Evolutionary conservation across 2,113 vertebrate species (phyloP), one percentile per base, ranked within the genome.

Genomic region (Diphyllodes magnificus): DNA sequence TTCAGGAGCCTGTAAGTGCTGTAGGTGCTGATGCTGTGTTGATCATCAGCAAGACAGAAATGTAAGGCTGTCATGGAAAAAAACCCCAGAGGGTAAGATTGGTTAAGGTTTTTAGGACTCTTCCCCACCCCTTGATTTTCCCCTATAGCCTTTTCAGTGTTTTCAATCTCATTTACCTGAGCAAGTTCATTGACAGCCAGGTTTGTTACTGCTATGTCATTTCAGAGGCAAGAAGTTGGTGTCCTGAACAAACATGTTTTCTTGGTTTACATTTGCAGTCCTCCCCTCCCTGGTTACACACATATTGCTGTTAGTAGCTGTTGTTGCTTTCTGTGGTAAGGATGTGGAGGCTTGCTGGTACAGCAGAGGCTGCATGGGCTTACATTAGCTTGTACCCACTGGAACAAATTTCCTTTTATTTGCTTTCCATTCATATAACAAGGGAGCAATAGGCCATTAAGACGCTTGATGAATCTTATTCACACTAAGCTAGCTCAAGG

Each of bases 401-500:
- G 5, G 2, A 82, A 82, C 12, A 65, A 80, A 79, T 92, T 63
- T 80, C 71, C 31, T n/a, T 82, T 28, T 49, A 49, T 66, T 65
- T 56, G 82, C 82, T 96, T 93, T 83, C 33, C 30, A 10, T 83
- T 90, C 35, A 24, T 11, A 3, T 40, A 81, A 70, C 7, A 31
- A 91, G 68, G 79, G 61, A 79, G 65, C 70, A 84, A 53, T 19
- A 90, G 37, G 49, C 76, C 76, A 76, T 88, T 94, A 93, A 51
- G 53, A 2, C 5, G 51, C 61, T 47, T 50, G 78, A 49, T 93
- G 88, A 90, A 84, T 75, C 90, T 94, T 93, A 76, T 7, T 95
- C 81, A 92, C 60, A 53, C 23, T 25, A 40, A 92, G 31, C 64
- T 64, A 81, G 57, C 37, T 91, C 44, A 83, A 61, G 28, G 44